A percentile compares a stretch with the other conserved stretches of the same genome.
These are phyloP conservation scores for Gastracanthus pulcherrimus DNA, from an alignment of 2,888 invertebrate species.

Conservation along the genomic window DNA sequence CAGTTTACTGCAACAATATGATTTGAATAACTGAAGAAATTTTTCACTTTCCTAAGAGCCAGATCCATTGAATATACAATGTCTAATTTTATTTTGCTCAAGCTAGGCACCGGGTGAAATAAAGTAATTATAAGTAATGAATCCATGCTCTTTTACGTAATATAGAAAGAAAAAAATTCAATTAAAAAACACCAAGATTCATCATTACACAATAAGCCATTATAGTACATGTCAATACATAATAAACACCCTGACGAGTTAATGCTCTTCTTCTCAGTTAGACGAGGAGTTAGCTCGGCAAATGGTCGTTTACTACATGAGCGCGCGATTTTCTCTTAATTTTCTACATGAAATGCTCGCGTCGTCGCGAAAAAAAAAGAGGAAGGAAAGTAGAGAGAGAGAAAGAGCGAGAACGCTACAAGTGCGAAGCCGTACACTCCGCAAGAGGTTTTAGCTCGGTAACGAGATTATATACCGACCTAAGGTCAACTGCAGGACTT, in stretches of 20 bases:
- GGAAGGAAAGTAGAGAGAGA: not conserved
- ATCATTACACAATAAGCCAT: too few species aligned
- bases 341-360: conserved; percentile 1
- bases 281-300: not conserved
- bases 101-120: too few species aligned
- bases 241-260: not conserved
- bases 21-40: not conserved
- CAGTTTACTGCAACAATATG: not conserved
- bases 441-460: conserved; percentile 61
- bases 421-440: conserved; percentile 65
- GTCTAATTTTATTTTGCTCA: not conserved
- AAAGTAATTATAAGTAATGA: too few species aligned
- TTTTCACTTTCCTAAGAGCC: not conserved
- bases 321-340: conserved; percentile 26
- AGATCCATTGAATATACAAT: not conserved
- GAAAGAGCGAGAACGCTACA: conserved; percentile 25
- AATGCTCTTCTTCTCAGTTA: not conserved
- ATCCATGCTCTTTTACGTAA: too few species aligned
- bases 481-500: conserved; percentile 58
- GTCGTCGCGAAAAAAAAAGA: not conserved
- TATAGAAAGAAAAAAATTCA: too few species aligned
- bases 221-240: too few species aligned
- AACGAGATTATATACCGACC: conserved; percentile 69
- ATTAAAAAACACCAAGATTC: too few species aligned
- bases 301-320: conserved; percentile 3